phyloP scores from a whole-genome alignment of 2,888 invertebrate species.

The Coleophora flavipennella region DNA sequence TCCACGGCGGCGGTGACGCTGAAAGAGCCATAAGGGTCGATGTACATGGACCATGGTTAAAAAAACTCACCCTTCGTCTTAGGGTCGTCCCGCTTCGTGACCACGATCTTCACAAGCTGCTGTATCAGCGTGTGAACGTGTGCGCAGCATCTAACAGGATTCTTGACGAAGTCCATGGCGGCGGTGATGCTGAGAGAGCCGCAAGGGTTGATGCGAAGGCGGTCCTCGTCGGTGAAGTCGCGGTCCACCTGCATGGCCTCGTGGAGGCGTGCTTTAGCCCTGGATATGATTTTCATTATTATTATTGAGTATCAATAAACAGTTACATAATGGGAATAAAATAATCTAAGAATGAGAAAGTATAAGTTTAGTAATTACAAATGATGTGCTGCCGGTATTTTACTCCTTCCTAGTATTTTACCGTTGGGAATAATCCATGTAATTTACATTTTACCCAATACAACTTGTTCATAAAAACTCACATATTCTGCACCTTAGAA shows the following conservation, averaged over 20 bases:
- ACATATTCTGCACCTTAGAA: conserved; percentile 95
- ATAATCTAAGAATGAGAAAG: too few relatives aligned
- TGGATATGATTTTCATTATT: conserved; percentile 31
- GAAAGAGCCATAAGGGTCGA: too few relatives aligned
- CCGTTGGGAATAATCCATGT: too few relatives aligned
- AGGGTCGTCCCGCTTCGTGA: conserved; percentile 87
- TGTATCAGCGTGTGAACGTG: conserved; percentile 91
- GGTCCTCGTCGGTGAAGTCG: conserved; percentile 88
- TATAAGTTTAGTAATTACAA: too few relatives aligned
- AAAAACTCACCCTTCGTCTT: conserved; percentile 82
- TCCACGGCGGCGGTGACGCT: too few relatives aligned
- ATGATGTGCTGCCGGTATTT: too few relatives aligned
- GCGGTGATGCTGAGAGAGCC: conserved; percentile 91
- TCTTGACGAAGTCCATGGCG: conserved; percentile 95
- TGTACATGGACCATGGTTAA: background rate
- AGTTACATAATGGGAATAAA: too few relatives aligned
- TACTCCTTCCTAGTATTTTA: too few relatives aligned
- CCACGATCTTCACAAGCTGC: conserved; percentile 87
- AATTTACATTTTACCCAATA: too few relatives aligned
- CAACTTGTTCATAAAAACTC: conserved; percentile 38
- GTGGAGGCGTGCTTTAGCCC: conserved; percentile 96
- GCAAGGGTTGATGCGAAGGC: conserved; percentile 91
- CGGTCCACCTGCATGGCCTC: conserved; percentile 92
- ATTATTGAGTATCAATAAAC: too few relatives aligned
- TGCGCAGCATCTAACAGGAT: conserved; percentile 94